Percentiles rank a stretch among this genome's conserved stretches.
phyloP scores from a whole-genome alignment of 1,140 invertebrate genomes.

The Aphaenogaster ashmeadi region DNA sequence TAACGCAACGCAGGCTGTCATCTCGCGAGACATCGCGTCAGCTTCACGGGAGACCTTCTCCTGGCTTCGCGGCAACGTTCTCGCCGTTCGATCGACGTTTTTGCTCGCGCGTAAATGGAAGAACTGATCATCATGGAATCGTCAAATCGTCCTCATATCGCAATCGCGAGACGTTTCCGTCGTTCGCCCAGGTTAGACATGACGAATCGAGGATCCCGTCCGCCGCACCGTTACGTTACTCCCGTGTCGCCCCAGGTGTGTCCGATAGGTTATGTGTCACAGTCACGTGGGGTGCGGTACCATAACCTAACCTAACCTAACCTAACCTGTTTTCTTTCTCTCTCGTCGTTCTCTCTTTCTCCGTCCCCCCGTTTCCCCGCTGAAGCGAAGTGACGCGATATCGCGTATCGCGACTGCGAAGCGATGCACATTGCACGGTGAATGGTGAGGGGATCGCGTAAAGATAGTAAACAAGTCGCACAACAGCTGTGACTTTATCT shows the following conservation, averaged over 20 bases:
- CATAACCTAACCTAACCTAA: constrained; percentile 33
- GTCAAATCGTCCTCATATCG: background rate
- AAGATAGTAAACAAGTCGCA: constrained; percentile 49
- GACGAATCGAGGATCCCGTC: background rate
- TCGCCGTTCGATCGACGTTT: no score
- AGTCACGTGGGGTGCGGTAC: constrained; percentile 20
- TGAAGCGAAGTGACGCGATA: background rate
- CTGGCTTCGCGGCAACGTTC: background rate
- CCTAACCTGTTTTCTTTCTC: background rate
- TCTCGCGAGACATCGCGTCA: background rate
- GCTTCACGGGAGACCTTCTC: background rate
- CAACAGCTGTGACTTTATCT: constrained; percentile 44
- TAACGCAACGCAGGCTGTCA: background rate
- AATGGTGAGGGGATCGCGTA: background rate
- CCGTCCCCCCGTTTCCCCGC: background rate
- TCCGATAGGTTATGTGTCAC: constrained; percentile 38
- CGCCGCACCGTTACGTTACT: background rate
- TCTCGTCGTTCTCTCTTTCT: background rate
- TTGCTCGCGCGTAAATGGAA: background rate
- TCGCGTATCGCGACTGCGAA: background rate
- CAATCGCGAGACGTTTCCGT: background rate
- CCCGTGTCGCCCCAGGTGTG: background rate
- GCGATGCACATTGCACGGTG: background rate
- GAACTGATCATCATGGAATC: background rate
- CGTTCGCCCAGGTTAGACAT: background rate